Base-by-base conservation (phyloP, 2,888 invertebrate genomes). In the Hyposoter dolosus region DNA sequence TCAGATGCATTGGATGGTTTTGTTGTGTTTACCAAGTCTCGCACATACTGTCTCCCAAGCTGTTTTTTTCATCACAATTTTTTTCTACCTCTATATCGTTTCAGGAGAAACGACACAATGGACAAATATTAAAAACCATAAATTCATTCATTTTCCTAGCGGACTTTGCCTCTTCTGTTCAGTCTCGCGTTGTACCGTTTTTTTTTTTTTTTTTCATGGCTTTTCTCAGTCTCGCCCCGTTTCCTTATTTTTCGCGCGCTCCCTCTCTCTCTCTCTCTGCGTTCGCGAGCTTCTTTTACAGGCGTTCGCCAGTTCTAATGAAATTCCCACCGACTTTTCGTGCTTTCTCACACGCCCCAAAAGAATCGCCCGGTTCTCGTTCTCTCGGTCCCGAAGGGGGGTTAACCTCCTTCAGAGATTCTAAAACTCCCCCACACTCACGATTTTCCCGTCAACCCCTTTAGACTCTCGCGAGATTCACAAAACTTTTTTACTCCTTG, bases 81-180 rank as follows among this genome's bases (percentile, higher is more conserved):
- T 45, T 56, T 60, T 72, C 63, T 65, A 23, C 50, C 60, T 50
- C 65, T 43, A 32, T 83, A 45, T 45, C 50, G 28, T 50, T 83
- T 53, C 56, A 15, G 15, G 74, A 69, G 43, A 84, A 77, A 68
- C 87, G 65, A 85, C 87, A 84, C 83, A 86, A 88, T 89, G 89
- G 88, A 90, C 90, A 91, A 90, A 90, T 91, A 91, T 90, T 89
- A 91, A 91, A 91, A 91, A 90, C 89, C 89, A 90, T 90, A 90
- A 91, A 91, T 91, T 90, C 88, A 89, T 89, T 91, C 88, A 83
- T 90, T 88, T 83, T 81, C 47, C 74, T 60, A 19, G 56, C 45
- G 17, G 15, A 17, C 53, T 23, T 77, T 75, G 76, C 66, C 47
- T 71, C 65, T 78, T 68, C 68, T 32, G 71, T 77, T 77, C 80